Base-by-base conservation (phyloP, 2,888 invertebrate genomes). In the Seira ritae region DNA sequence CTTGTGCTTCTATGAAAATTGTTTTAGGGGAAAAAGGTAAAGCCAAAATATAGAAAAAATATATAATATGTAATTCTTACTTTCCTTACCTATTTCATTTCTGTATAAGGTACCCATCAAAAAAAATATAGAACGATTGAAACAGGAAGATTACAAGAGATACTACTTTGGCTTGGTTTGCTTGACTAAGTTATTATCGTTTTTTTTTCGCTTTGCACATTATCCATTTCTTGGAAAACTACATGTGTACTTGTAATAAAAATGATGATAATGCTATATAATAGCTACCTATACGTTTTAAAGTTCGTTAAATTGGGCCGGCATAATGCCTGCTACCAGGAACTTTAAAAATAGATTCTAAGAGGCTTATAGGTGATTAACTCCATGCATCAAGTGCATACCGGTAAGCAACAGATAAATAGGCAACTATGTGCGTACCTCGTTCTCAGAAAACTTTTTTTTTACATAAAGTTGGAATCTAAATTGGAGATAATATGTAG, bases 71-170 rank as follows among this genome's bases (percentile, higher is more conserved):
- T 31, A 31, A 31, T 31, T 31, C 31, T n/a, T n/a, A n/a, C n/a
- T n/a, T n/a, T n/a, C n/a, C n/a, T n/a, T 31, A 31, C 31, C 31
- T 8, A 31, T 4, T 8, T 4, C 31, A 31, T 31, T n/a, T 50
- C 50, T 50, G 3, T n/a, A 50, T 50, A 50, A 50, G 50, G 50
- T 50, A 50, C 50, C 50, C 12, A 50, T 2, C n/a, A n/a, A n/a
- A n/a, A 50, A 50, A 50, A 50, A 50, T 31, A 50, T 50, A 50
- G 50, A 50, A 50, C 50, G 50, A 50, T 50, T 50, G 6, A 50
- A n/a, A 50, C 12, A 50, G 50, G 50, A 50, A 50, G 50, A 50
- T 50, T 50, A 15, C 15, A 50, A 15, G 31, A 50, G 17, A 50
- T 50, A 31, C 3, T n/a, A n/a, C n/a, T n/a, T n/a, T 31, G 31